Conservation (phyloP, 2,888 invertebrate species). For the Synergus umbraculus region DNA sequence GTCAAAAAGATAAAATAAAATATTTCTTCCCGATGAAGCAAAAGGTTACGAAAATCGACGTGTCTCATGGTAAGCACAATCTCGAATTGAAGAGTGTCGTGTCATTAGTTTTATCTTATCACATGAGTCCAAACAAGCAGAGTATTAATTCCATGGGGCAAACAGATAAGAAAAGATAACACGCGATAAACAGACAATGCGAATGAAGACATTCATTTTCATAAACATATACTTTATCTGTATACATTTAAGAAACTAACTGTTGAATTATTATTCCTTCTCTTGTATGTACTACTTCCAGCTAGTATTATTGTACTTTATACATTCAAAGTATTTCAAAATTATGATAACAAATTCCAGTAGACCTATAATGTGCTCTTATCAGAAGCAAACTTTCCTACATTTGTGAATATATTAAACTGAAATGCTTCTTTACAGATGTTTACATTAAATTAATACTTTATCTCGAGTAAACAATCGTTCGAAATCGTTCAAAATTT, state of each 20-base stretch:
- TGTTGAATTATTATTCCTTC: slow-evolving; percentile 18
- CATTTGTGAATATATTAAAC: background rate
- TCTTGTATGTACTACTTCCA: slow-evolving; percentile 19
- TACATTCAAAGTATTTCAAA: slow-evolving; percentile 6
- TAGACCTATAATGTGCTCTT: slow-evolving; percentile 10
- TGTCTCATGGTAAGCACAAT: slow-evolving; percentile 25
- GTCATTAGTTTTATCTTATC: slow-evolving; percentile 59
- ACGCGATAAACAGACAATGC: slow-evolving; percentile 21
- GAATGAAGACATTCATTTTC: slow-evolving; percentile 37
- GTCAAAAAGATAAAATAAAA: slow-evolving; percentile 2
- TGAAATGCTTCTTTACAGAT: background rate
- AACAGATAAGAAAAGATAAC: slow-evolving; percentile 59
- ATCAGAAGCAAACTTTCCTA: slow-evolving; percentile 1
- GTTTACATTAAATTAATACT: background rate
- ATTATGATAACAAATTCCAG: slow-evolving; percentile 28
- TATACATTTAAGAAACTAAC: slow-evolving; percentile 17
- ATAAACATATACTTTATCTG: slow-evolving; percentile 34
- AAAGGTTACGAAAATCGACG: slow-evolving; percentile 15
- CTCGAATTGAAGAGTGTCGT: slow-evolving; percentile 49
- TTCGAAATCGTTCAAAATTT: background rate
- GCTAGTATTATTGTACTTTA: slow-evolving; percentile 3
- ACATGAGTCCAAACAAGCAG: slow-evolving; percentile 45
- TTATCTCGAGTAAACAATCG: background rate
- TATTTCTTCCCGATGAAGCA: slow-evolving; percentile 13
- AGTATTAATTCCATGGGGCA: slow-evolving; percentile 62